Evolutionary conservation across 2,797 vertebrate species (phyloP).

Genomic region (Tiaroga cobitis): DNA sequence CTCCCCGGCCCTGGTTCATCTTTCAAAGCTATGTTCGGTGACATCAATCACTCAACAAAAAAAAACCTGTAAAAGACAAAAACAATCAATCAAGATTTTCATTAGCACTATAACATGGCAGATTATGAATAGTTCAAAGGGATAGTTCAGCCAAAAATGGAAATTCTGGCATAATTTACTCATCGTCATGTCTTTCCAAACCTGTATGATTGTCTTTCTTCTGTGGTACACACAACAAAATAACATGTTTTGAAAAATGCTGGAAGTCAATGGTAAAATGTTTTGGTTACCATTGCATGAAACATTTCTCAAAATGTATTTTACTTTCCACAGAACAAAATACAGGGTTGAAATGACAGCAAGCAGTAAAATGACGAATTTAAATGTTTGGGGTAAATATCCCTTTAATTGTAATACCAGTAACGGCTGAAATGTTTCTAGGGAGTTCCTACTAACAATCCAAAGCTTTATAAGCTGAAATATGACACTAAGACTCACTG

Average conservation of each 20-base stretch:
- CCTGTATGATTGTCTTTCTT: background rate
- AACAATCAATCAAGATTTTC: background rate
- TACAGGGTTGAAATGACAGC: background rate
- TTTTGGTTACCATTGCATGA: background rate
- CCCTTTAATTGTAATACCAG: background rate
- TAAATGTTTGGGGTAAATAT: background rate
- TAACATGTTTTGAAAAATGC: background rate
- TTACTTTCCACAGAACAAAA: background rate
- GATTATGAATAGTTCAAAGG: background rate
- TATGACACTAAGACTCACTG: background rate
- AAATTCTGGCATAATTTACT: background rate
- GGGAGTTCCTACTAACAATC: background rate
- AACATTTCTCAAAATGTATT: background rate
- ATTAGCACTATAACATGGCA: background rate
- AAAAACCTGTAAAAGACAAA: conserved; percentile 12
- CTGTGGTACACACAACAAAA: background rate
- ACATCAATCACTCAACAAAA: conserved; percentile 33
- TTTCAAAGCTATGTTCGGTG: conserved; percentile 59
- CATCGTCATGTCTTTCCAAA: background rate
- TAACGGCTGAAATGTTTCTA: background rate
- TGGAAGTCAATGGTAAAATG: background rate
- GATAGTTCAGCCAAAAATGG: background rate
- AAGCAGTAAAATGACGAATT: background rate
- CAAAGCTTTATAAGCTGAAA: background rate
- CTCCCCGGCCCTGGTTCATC: conserved; percentile 71